Evolutionary conservation across 64 coral and sea anemone species (phyloP).

Genomic region (Astreopora myriophthalma): DNA sequence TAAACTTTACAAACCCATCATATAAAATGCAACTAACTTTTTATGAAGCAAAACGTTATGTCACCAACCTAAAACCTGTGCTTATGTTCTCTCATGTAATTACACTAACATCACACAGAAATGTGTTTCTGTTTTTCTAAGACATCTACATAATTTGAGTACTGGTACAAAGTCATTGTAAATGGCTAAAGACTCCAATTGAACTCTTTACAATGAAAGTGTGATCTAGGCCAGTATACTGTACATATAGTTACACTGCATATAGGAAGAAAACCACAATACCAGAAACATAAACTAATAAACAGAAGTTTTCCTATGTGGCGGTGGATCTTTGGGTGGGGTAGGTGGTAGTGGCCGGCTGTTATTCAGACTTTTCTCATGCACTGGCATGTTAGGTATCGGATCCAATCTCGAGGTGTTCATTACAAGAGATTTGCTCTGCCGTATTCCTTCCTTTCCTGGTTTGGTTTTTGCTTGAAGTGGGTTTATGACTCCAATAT

Average conservation of each 20-base stretch:
- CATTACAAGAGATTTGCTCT: slow-evolving; percentile 31
- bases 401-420: slow-evolving; percentile 77
- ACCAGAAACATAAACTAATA: slow-evolving; percentile 19
- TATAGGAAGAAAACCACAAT: neutral
- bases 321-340: slow-evolving; percentile 68
- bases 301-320: slow-evolving; percentile 64
- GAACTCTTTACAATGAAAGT: neutral
- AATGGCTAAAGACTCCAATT: neutral
- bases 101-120: neutral
- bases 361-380: slow-evolving; percentile 78
- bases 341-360: slow-evolving; percentile 78
- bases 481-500: slow-evolving; percentile 93
- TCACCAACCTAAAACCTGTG: neutral
- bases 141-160: too few species aligned
- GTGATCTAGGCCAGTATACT: neutral
- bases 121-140: too few species aligned
- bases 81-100: neutral
- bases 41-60: neutral
- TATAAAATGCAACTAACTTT: neutral
- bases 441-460: slow-evolving; percentile 28
- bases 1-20: neutral
- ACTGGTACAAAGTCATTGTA: too few species aligned
- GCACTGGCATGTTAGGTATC: slow-evolving; percentile 78
- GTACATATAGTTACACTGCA: neutral
- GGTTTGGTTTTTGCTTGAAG: slow-evolving; percentile 85